Percentiles rank a stretch among this genome's conserved stretches.
phyloP scores from a whole-genome alignment of 2,888 invertebrate genomes.

The Zootermopsis nevadensis region DNA sequence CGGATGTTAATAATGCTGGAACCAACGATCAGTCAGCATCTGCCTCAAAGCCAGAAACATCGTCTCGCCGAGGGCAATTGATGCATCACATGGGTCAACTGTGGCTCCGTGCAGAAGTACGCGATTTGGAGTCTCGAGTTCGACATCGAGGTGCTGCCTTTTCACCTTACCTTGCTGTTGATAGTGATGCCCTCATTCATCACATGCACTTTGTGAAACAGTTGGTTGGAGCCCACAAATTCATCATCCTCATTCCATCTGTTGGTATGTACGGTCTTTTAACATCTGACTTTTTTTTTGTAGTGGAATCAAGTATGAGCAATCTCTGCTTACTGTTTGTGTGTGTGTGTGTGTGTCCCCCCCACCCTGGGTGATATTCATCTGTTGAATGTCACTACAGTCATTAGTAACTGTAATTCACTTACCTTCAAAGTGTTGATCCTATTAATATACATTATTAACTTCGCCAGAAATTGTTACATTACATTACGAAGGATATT shows the following conservation, averaged over 20 bases:
- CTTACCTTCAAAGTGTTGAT: too few species aligned
- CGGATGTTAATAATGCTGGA: background rate
- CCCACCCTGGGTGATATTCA: too few species aligned
- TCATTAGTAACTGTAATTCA: too few species aligned
- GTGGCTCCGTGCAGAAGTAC: constrained; percentile 90
- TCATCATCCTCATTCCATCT: constrained; percentile 88
- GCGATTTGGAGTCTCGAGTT: constrained; percentile 82
- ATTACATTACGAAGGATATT: too few species aligned
- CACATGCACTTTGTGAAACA: constrained; percentile 84
- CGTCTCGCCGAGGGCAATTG: constrained; percentile 65
- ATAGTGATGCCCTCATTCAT: constrained; percentile 82
- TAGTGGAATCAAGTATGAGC: background rate
- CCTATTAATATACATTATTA: too few species aligned
- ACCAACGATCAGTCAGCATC: background rate
- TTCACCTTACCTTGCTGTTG: constrained; percentile 90
- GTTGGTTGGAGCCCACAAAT: constrained; percentile 83
- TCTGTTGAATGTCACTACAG: background rate
- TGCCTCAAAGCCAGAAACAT: background rate
- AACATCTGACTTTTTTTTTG: background rate
- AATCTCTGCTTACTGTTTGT: background rate
- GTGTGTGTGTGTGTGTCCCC: background rate
- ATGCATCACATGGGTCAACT: constrained; percentile 89
- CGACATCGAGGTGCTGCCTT: constrained; percentile 66
- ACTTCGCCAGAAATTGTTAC: too few species aligned
- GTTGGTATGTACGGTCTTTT: constrained; percentile 72